phyloP scores from a whole-genome alignment of 2,888 invertebrate species.

The Luperina nickerlii region DNA sequence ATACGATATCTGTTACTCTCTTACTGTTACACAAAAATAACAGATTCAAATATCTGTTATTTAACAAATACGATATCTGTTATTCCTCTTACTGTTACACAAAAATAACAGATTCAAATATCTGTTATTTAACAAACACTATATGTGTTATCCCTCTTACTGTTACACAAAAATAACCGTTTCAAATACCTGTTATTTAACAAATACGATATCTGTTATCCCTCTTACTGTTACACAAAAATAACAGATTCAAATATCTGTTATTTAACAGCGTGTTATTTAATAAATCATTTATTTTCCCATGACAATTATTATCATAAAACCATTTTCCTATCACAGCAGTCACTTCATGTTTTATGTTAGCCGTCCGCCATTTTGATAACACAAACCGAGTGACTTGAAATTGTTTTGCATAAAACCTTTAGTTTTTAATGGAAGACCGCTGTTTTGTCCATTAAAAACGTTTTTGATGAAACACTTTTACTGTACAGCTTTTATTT shows the following conservation, averaged over 20 bases:
- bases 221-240: neutral
- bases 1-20: no score
- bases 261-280: neutral
- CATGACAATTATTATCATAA: neutral
- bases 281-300: conserved; percentile 2
- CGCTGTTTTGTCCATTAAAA: conserved; percentile 51
- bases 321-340: conserved; percentile 18
- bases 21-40: no score
- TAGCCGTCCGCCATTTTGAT: conserved; percentile 31
- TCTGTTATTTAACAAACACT: neutral
- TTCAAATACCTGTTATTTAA: no score
- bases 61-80: no score
- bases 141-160: no score
- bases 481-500: conserved; percentile 41
- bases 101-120: neutral
- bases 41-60: no score
- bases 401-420: conserved; percentile 51
- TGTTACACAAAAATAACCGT: no score
- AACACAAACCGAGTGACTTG: conserved; percentile 24
- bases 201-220: neutral
- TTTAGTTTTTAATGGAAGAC: conserved; percentile 60
- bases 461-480: conserved; percentile 52
- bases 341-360: conserved; percentile 9
- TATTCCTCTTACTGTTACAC: neutral
- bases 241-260: neutral